These are phyloP conservation scores for Rallus crepitans DNA, from an alignment of 2,797 vertebrate species.

Conservation along the genomic window DNA sequence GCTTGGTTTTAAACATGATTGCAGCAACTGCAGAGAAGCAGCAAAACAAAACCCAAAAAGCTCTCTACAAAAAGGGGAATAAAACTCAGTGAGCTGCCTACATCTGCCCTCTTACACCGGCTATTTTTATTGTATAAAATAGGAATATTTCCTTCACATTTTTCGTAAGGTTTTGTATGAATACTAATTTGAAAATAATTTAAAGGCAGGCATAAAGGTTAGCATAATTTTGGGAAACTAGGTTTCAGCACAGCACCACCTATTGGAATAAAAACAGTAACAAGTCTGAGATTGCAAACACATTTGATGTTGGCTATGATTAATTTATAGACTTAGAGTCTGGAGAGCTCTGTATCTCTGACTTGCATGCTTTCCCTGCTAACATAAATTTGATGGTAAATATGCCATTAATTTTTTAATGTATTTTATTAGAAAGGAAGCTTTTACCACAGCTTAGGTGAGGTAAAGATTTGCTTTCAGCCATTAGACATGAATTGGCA, in stretches of 20 bases:
- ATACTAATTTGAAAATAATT: background rate
- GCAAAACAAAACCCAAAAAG: accelerated
- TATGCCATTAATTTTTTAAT: background rate
- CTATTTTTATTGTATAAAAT: background rate
- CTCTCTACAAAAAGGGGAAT: background rate
- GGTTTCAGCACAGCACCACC: slow-evolving; percentile 42
- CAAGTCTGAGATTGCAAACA: background rate
- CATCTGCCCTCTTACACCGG: background rate
- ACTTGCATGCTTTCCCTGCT: background rate
- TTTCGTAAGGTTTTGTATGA: background rate
- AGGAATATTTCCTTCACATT: background rate
- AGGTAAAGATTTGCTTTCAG: background rate
- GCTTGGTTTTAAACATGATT: background rate
- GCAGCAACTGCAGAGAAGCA: background rate
- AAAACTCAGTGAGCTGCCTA: background rate
- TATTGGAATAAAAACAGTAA: slow-evolving; percentile 26
- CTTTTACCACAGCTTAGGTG: background rate
- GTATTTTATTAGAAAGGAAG: background rate
- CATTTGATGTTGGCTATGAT: background rate
- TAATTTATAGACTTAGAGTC: background rate
- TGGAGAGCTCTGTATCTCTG: background rate
- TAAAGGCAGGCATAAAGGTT: background rate
- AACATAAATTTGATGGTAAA: background rate
- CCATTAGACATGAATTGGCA: background rate
- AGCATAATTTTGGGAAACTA: background rate